A percentile compares a stretch with the other conserved stretches of the same genome.
Conservation (phyloP, 2,113 vertebrate species). For the Ophthalmolycus amberensis region DNA sequence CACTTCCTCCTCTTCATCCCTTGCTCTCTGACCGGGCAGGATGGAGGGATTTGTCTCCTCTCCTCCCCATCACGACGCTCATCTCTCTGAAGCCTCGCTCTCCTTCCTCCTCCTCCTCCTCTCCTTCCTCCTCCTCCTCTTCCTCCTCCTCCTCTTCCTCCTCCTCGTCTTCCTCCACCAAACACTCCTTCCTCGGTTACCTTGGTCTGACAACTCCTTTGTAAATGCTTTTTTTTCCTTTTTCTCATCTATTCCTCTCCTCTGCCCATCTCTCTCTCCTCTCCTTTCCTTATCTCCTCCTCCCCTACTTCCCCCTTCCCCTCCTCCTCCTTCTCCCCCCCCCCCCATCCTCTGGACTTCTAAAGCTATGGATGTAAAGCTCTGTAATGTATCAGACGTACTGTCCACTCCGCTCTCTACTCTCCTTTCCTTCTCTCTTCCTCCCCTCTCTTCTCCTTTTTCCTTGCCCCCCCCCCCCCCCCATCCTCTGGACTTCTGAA, state of each 20-base stretch:
- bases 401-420: too few species aligned
- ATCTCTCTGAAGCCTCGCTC: constrained; percentile 80
- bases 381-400: too few species aligned
- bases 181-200: constrained; percentile 96
- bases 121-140: constrained; percentile 72
- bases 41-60: constrained; percentile 94
- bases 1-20: constrained; percentile 80
- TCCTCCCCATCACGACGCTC: constrained; percentile 93
- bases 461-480: background rate
- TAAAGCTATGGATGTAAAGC: too few species aligned
- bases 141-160: constrained; percentile 76
- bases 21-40: constrained; percentile 87
- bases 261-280: background rate
- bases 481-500: background rate
- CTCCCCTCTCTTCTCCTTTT: too few species aligned
- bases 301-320: background rate
- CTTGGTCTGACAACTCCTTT: constrained; percentile 92
- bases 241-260: background rate
- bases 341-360: too few species aligned
- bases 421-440: constrained; percentile 21
- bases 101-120: constrained; percentile 57
- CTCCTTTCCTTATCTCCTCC: background rate
- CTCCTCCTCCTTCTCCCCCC: background rate
- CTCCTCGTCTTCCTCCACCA: constrained; percentile 85
- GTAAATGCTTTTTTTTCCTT: constrained; percentile 79